These are phyloP conservation scores for Alviniconcha marisindica DNA, from an alignment of 1,140 invertebrate species.

Conservation along the genomic window DNA sequence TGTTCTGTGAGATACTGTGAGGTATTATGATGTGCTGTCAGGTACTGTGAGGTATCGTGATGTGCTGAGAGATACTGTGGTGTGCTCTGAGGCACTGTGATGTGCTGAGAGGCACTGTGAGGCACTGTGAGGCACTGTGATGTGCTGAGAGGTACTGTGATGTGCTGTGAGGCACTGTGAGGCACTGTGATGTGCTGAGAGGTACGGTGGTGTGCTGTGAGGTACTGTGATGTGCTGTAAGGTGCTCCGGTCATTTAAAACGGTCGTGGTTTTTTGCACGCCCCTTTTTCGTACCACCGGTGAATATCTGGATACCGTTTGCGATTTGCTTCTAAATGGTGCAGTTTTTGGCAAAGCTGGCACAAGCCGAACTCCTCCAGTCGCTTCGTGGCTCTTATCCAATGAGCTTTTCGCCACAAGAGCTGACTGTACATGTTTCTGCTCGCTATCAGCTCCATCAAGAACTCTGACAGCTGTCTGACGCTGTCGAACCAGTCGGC, in stretches of 20 bases:
- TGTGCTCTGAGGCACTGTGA: not conserved
- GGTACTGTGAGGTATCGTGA: too few relatives aligned
- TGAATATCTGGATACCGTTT: constrained; percentile 29
- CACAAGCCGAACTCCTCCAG: not conserved
- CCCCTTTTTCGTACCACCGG: not conserved
- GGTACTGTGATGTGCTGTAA: too few relatives aligned
- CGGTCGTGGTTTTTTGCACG: not conserved
- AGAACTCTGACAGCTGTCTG: constrained; percentile 77
- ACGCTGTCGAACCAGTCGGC: constrained; percentile 78
- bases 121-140: not conserved
- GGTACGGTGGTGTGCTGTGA: not conserved
- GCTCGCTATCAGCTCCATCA: constrained; percentile 76
- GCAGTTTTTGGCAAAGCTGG: constrained; percentile 21
- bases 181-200: not conserved
- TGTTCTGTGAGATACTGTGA: too few relatives aligned
- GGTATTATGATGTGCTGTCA: too few relatives aligned
- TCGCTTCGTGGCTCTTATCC: not conserved
- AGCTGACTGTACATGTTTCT: constrained; percentile 64
- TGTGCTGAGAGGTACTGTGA: not conserved
- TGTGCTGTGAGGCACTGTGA: not conserved
- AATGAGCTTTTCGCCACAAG: constrained; percentile 49
- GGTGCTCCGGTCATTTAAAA: too few relatives aligned
- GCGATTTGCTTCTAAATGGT: not conserved
- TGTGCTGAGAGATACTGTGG: too few relatives aligned
- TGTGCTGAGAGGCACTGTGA: not conserved